These are phyloP conservation scores for Psittacus erithacus DNA, from an alignment of 2,113 vertebrate species.

Conservation along the genomic window DNA sequence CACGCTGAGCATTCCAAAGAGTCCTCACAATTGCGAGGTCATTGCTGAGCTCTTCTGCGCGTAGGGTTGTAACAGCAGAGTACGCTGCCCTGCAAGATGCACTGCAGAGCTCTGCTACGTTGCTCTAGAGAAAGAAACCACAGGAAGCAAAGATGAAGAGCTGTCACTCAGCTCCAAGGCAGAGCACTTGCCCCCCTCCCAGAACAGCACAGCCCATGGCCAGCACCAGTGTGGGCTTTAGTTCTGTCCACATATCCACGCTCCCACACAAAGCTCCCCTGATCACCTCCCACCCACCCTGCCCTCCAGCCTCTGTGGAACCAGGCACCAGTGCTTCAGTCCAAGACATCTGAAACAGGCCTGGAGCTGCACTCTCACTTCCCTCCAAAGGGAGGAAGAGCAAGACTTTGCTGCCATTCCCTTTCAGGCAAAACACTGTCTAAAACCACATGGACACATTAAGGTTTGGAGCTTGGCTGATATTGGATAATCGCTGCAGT, in stretches of 20 bases:
- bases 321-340: too few relatives aligned
- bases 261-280: not conserved
- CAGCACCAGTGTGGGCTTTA: rapidly evolving
- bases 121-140: constrained; percentile 2
- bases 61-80: not conserved
- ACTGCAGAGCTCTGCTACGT: not conserved
- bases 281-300: not conserved
- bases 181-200: not conserved
- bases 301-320: not conserved
- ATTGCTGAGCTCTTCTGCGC: not conserved
- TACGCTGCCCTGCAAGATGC: not conserved
- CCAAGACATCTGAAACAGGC: not conserved
- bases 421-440: not conserved
- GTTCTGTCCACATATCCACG: rapidly evolving
- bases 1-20: not conserved
- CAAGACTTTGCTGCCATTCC: not conserved
- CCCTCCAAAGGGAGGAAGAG: not conserved
- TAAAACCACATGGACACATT: rapidly evolving
- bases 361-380: not conserved
- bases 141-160: constrained; percentile 17
- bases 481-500: not conserved
- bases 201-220: rapidly evolving
- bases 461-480: not conserved
- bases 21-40: not conserved
- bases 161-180: not conserved